phyloP scores from a whole-genome alignment of 2,888 invertebrate genomes.

The Agonopterix alstromeriana region DNA sequence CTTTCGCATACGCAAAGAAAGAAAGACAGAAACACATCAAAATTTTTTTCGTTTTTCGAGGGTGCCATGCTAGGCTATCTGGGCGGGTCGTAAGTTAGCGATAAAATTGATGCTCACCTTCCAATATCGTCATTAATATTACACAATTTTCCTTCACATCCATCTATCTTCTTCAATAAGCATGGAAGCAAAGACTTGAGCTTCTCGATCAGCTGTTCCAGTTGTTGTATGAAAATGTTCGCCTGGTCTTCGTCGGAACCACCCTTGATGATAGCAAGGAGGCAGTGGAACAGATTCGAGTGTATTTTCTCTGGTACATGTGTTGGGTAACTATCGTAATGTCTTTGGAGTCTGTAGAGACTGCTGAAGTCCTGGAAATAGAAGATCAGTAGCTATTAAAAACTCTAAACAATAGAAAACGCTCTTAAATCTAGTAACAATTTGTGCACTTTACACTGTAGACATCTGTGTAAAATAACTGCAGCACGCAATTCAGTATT shows the following conservation, averaged over 20 bases:
- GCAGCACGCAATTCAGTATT: too few relatives aligned
- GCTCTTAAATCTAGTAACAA: too few relatives aligned
- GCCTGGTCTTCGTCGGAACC: slow-evolving; percentile 44
- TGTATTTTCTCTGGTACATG: slow-evolving; percentile 56
- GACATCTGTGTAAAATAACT: too few relatives aligned
- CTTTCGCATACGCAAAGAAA: too few relatives aligned
- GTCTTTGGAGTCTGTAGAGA: slow-evolving; percentile 56
- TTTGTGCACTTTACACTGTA: too few relatives aligned
- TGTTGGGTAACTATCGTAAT: slow-evolving; percentile 57
- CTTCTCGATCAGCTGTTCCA: slow-evolving; percentile 53
- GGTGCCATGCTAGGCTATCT: too few relatives aligned
- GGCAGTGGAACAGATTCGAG: slow-evolving; percentile 58
- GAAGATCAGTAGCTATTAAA: background rate
- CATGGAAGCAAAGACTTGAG: slow-evolving; percentile 54
- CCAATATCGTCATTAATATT: slow-evolving; percentile 56
- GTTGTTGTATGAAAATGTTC: slow-evolving; percentile 54
- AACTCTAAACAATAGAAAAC: too few relatives aligned
- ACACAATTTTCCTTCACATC: slow-evolving; percentile 34
- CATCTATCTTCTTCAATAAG: slow-evolving; percentile 38
- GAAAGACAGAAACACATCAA: too few relatives aligned
- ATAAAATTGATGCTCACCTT: slow-evolving; percentile 31
- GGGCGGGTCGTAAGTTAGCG: too few relatives aligned
- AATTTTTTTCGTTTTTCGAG: too few relatives aligned
- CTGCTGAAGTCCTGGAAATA: slow-evolving; percentile 56
- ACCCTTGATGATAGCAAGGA: slow-evolving; percentile 51